Percentiles rank a stretch among this genome's conserved stretches.
These are phyloP conservation scores for Actenoides lindsayi DNA, from an alignment of 2,113 vertebrate genomes.

Conservation along the genomic window DNA sequence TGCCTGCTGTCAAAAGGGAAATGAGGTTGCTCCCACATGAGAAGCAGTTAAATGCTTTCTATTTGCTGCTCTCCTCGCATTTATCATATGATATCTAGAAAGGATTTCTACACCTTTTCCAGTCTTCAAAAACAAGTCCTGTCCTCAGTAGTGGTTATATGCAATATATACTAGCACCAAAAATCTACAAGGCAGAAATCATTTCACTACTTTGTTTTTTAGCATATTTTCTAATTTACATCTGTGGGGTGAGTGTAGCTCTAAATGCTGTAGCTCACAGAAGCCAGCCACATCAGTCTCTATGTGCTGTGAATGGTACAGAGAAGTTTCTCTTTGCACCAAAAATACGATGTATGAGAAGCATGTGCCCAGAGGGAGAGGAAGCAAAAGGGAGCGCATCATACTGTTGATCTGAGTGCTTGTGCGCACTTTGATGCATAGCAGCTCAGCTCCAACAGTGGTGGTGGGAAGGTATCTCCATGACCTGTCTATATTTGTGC, in stretches of 20 bases:
- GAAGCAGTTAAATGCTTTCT: not conserved
- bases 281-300: not conserved
- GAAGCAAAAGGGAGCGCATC: not conserved
- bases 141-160: not conserved
- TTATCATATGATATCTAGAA: not conserved
- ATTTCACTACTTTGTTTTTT: not conserved
- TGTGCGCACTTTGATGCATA: not conserved
- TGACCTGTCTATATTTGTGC: not conserved
- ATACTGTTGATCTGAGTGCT: rapidly evolving
- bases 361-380: not conserved
- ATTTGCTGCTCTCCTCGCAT: not conserved
- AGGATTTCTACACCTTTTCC: not conserved
- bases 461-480: not conserved
- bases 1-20: not conserved
- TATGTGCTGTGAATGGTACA: not conserved
- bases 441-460: not conserved
- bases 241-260: not conserved
- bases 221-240: not conserved
- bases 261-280: not conserved
- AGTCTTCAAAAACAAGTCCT: not conserved
- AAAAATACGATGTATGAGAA: not conserved
- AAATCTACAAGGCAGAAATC: not conserved
- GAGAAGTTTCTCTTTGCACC: not conserved
- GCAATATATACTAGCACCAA: not conserved
- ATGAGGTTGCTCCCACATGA: not conserved